phyloP scores from a whole-genome alignment of 1,140 invertebrate species.

The Drosophila micromelanica region DNA sequence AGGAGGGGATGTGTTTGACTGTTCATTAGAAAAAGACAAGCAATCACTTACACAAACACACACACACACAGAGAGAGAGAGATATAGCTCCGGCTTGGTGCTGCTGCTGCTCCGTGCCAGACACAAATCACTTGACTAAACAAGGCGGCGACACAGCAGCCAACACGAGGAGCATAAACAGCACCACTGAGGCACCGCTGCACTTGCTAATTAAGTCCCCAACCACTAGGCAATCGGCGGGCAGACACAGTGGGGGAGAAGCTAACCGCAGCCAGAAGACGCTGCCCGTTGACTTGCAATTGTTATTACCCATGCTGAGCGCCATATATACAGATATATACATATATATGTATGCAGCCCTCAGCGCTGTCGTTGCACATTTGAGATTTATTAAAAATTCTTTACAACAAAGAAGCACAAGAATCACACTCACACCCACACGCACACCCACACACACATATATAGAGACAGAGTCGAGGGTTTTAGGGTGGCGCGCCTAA shows the following conservation, averaged over 20 bases:
- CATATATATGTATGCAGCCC: not conserved
- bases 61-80: not conserved
- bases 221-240: conserved; percentile 49
- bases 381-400: conserved; percentile 84
- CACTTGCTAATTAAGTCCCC: conserved; percentile 83
- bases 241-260: conserved; percentile 18
- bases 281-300: conserved; percentile 68
- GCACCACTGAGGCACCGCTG: conserved; percentile 58
- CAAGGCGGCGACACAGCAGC: conserved; percentile 68
- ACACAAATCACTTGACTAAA: conserved; percentile 82
- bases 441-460: conserved; percentile 31
- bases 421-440: conserved; percentile 36
- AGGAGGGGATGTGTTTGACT: conserved; percentile 16
- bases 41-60: conserved; percentile 62
- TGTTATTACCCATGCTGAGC: conserved; percentile 44
- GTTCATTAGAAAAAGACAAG: conserved; percentile 70
- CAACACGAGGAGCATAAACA: conserved; percentile 35
- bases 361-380: conserved; percentile 68
- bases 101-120: conserved; percentile 27
- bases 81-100: too few species aligned
- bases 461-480: conserved; percentile 28
- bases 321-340: conserved; percentile 10
- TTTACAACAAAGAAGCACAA: conserved; percentile 67
- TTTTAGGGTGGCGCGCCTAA: conserved; percentile 55
- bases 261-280: conserved; percentile 55